These are phyloP conservation scores for Heterohyrax brucei DNA, from an alignment of 2,797 vertebrate species.

Conservation along the genomic window DNA sequence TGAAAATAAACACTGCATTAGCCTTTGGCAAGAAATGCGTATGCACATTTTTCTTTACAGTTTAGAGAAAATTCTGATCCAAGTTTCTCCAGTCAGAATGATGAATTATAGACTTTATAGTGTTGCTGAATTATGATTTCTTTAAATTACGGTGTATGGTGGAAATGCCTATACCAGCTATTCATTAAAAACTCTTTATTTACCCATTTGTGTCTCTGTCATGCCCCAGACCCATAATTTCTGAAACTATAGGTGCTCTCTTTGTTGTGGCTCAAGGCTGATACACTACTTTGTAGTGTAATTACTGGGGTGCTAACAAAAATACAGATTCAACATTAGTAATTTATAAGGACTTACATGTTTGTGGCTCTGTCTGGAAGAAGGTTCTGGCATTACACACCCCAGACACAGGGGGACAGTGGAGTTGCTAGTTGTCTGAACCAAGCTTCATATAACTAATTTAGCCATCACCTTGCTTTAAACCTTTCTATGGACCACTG, in stretches of 20 bases:
- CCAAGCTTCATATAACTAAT: background rate
- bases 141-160: constrained; percentile 79
- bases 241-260: constrained; percentile 56
- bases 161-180: constrained; percentile 79
- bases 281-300: constrained; percentile 25
- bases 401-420: background rate
- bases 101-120: constrained; percentile 82
- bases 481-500: background rate
- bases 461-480: background rate
- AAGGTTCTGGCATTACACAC: background rate
- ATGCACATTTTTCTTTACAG: constrained; percentile 76
- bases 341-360: constrained; percentile 52
- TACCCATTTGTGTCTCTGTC: constrained; percentile 81
- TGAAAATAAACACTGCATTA: constrained; percentile 79
- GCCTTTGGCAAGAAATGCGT: constrained; percentile 74
- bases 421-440: background rate
- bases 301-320: constrained; percentile 85
- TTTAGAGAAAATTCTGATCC: constrained; percentile 71
- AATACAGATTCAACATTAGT: constrained; percentile 14
- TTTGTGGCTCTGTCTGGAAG: constrained; percentile 20
- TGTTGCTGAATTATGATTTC: constrained; percentile 77
- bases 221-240: constrained; percentile 82
- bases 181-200: constrained; percentile 78
- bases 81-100: constrained; percentile 78
- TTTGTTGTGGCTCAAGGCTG: constrained; percentile 78